Percentiles rank a stretch among this genome's conserved stretches.
Conservation (phyloP, 1,140 invertebrate species). For the Hyposmocoma kahamanoa region DNA sequence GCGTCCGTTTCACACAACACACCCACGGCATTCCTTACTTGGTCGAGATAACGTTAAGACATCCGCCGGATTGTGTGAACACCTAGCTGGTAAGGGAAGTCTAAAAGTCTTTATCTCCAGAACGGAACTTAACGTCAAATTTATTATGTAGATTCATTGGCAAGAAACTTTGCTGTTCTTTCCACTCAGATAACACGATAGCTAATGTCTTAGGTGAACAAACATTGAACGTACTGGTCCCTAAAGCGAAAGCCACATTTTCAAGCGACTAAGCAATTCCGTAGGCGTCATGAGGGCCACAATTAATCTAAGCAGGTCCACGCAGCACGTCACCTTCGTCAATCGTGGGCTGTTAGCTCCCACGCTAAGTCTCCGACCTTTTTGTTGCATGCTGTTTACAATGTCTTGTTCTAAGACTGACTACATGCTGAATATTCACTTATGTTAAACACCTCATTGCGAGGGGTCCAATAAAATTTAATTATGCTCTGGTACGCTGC, state of each 20-base stretch:
- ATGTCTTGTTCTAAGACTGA: constrained; percentile 23
- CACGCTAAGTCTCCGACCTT: constrained; percentile 45
- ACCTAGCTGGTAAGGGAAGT: constrained; percentile 10
- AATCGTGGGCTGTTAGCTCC: constrained; percentile 36
- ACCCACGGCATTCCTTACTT: constrained; percentile 38
- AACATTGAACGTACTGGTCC: background rate
- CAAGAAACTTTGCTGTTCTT: too few relatives aligned
- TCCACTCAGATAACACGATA: too few relatives aligned
- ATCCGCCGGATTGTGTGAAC: constrained; percentile 44
- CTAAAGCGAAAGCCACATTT: background rate
- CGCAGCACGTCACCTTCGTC: constrained; percentile 38
- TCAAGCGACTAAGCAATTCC: constrained; percentile 3
- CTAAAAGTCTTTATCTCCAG: background rate
- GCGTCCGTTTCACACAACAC: constrained; percentile 39
- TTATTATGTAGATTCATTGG: background rate
- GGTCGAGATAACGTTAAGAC: constrained; percentile 45
- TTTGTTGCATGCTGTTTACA: constrained; percentile 30
- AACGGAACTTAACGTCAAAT: too few relatives aligned
- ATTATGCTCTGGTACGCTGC: constrained; percentile 14
- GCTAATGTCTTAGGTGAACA: too few relatives aligned
- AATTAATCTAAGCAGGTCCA: constrained; percentile 37
- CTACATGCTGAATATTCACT: constrained; percentile 43
- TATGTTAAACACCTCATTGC: constrained; percentile 31
- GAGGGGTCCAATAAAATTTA: constrained; percentile 20
- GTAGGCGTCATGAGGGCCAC: constrained; percentile 31